Conservation (phyloP, 2,888 invertebrate genomes). For the Apantesis nais region DNA sequence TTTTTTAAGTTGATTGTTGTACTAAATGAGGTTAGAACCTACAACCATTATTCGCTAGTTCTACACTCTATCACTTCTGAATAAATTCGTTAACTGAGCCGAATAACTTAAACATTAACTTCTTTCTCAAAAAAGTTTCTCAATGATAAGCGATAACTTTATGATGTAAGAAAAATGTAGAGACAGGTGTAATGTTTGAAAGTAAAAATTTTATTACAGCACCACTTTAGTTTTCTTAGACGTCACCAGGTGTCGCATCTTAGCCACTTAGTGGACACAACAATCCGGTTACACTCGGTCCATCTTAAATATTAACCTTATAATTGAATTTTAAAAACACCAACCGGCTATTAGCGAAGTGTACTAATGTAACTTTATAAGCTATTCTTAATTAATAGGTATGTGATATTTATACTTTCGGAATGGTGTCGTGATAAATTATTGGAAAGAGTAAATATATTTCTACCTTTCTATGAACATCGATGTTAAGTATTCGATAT, state of each 20-base stretch:
- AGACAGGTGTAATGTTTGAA: constrained; percentile 1
- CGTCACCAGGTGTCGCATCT: not conserved
- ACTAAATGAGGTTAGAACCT: not conserved
- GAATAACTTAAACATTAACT: not conserved
- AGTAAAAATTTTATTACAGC: not conserved
- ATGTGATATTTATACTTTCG: constrained; percentile 33
- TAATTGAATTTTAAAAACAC: constrained; percentile 38
- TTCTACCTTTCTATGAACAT: not conserved
- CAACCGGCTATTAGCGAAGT: constrained; percentile 43
- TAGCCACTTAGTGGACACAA: constrained; percentile 7
- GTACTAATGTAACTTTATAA: constrained; percentile 25
- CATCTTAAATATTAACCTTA: constrained; percentile 36
- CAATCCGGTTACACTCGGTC: constrained; percentile 42
- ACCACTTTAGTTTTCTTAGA: not conserved
- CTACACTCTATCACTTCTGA: not conserved
- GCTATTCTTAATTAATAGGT: constrained; percentile 27
- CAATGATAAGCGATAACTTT: not conserved
- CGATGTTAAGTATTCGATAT: not conserved
- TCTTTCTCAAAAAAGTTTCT: not conserved
- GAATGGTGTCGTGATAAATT: constrained; percentile 28
- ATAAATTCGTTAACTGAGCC: not conserved
- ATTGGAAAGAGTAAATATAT: constrained; percentile 15
- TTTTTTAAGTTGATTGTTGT: not conserved
- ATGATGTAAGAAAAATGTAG: not conserved
- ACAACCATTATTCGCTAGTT: not conserved